Conservation (phyloP, 2,797 vertebrate species). For the Oreochromis mossambicus region DNA sequence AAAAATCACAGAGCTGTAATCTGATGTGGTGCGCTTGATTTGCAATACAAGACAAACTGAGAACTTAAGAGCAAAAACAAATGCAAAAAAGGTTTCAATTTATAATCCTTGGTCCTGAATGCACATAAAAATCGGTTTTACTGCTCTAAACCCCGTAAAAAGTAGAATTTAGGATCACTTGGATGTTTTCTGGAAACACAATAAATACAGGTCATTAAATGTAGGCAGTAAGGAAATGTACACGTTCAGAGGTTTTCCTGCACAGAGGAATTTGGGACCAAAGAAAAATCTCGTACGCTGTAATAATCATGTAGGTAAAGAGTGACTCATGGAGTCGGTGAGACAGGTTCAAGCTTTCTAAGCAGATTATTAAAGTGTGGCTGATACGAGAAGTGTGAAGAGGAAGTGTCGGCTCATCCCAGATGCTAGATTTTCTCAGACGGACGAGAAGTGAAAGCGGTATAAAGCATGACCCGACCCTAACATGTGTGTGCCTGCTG, state of each 20-base stretch:
- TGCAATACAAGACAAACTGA: not conserved
- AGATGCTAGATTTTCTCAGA: not conserved
- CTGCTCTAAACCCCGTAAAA: rapidly evolving
- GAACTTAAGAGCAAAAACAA: not conserved
- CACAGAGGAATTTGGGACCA: rapidly evolving
- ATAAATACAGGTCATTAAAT: not conserved
- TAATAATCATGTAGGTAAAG: rapidly evolving
- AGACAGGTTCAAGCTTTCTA: not conserved
- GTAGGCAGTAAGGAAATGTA: not conserved
- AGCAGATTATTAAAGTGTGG: not conserved
- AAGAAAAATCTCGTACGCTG: not conserved
- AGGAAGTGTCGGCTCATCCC: not conserved
- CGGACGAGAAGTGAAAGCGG: not conserved
- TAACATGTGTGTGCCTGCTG: conserved; percentile 29
- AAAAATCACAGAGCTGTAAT: not conserved
- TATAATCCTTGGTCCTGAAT: not conserved
- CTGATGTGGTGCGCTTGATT: not conserved
- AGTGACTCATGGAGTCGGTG: not conserved
- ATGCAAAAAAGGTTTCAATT: not conserved
- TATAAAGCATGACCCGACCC: not conserved
- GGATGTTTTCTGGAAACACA: not conserved
- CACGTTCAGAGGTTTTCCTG: not conserved
- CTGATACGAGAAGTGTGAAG: not conserved
- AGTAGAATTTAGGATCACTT: not conserved
- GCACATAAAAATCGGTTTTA: not conserved